phyloP scores from a whole-genome alignment of 2,888 invertebrate genomes.

The Drosophila merina region DNA sequence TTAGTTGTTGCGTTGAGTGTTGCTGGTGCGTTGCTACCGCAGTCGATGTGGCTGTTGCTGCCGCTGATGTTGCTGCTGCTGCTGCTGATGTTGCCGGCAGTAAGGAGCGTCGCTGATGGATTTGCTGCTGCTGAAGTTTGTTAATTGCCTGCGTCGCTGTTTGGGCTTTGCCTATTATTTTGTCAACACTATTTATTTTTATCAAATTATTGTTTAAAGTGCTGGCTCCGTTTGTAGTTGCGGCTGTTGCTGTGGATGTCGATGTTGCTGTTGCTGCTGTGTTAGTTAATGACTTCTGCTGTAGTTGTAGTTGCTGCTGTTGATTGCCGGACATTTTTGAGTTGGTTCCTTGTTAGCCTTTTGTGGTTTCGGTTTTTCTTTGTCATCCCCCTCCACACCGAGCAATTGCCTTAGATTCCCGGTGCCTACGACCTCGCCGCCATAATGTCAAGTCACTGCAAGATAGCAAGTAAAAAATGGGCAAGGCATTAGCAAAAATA shows the following conservation, averaged over 20 bases:
- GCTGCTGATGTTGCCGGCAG: slow-evolving; percentile 48
- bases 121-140: slow-evolving; percentile 49
- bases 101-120: slow-evolving; percentile 54
- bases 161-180: slow-evolving; percentile 66
- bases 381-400: slow-evolving; percentile 20
- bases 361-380: slow-evolving; percentile 45
- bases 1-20: slow-evolving; percentile 65
- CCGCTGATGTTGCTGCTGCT: slow-evolving; percentile 23
- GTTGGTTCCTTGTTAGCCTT: slow-evolving; percentile 62
- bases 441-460: slow-evolving; percentile 57
- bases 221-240: slow-evolving; percentile 47
- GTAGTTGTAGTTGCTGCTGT: slow-evolving; percentile 59
- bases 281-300: slow-evolving; percentile 44
- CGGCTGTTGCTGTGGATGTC: slow-evolving; percentile 25
- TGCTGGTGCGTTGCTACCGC: slow-evolving; percentile 43
- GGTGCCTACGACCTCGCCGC: slow-evolving; percentile 63
- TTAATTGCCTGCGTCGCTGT: slow-evolving; percentile 51
- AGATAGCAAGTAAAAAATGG: slow-evolving; percentile 44
- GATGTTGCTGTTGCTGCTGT: slow-evolving; percentile 22
- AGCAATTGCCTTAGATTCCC: slow-evolving; percentile 15
- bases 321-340: slow-evolving; percentile 76
- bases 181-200: slow-evolving; percentile 75
- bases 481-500: slow-evolving; percentile 53
- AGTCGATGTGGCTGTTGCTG: slow-evolving; percentile 21
- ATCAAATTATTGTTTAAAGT: slow-evolving; percentile 74